These are phyloP conservation scores for Tachystola acroxantha DNA, from an alignment of 2,888 invertebrate species.

Conservation along the genomic window DNA sequence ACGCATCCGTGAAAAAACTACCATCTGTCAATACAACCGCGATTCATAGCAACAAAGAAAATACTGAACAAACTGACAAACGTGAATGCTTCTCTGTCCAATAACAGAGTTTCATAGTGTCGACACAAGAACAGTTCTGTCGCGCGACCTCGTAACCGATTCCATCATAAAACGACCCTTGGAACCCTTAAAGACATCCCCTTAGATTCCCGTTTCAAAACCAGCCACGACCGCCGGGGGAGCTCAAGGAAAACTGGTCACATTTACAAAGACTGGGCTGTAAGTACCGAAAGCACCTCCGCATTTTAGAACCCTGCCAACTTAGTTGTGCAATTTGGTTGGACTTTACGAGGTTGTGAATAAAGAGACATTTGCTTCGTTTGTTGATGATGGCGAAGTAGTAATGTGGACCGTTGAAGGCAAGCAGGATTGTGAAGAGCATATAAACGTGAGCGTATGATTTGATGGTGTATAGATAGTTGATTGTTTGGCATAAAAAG, in stretches of 20 bases:
- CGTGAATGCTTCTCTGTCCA: conserved; percentile 65
- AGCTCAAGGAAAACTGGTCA: conserved; percentile 49
- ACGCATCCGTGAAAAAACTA: conserved; percentile 26
- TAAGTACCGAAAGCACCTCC: conserved; percentile 66
- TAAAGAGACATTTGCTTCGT: conserved; percentile 47
- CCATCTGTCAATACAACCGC: conserved; percentile 62
- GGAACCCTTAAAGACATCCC: conserved; percentile 27
- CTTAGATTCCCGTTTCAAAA: conserved; percentile 22
- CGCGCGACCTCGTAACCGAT: conserved; percentile 56
- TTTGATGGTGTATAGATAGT: conserved; percentile 40
- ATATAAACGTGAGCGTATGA: conserved; percentile 47
- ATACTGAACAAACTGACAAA: conserved; percentile 54
- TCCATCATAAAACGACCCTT: conserved; percentile 38
- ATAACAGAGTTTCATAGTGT: conserved; percentile 71
- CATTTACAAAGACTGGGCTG: conserved; percentile 67
- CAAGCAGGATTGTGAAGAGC: conserved; percentile 63
- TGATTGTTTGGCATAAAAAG: conserved; percentile 14
- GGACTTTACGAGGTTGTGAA: conserved; percentile 31
- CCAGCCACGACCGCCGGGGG: conserved; percentile 33
- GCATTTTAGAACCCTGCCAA: conserved; percentile 60
- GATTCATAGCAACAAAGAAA: conserved; percentile 70
- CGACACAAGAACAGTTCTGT: conserved; percentile 67
- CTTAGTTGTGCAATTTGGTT: conserved; percentile 34
- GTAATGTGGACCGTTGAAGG: conserved; percentile 58
- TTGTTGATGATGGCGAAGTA: conserved; percentile 22